phyloP scores from a whole-genome alignment of 1,140 invertebrate genomes.

The Hylaeus anthracinus region DNA sequence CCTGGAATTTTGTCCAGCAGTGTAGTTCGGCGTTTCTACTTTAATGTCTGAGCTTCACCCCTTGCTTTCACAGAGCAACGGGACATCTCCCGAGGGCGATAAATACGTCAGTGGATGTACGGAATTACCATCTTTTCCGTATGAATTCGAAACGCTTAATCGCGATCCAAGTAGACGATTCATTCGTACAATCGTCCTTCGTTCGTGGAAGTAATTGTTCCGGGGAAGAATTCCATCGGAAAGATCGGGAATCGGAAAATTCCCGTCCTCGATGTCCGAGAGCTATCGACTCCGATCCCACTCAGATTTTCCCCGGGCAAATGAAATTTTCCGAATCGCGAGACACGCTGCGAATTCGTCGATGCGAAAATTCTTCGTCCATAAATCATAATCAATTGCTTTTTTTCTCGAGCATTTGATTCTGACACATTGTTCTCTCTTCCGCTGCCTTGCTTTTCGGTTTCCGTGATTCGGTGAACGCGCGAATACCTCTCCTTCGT shows the following conservation, averaged over 20 bases:
- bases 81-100: conserved; percentile 43
- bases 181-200: conserved; percentile 20
- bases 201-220: conserved; percentile 5
- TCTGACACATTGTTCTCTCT: conserved; percentile 52
- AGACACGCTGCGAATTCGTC: conserved; percentile 49
- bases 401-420: conserved; percentile 50
- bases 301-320: conserved; percentile 48
- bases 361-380: conserved; percentile 49
- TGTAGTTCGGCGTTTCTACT: conserved; percentile 53
- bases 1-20: too few relatives aligned
- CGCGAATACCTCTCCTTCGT: not conserved
- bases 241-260: conserved; percentile 36
- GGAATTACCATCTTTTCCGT: conserved; percentile 35
- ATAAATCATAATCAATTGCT: conserved; percentile 73
- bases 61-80: conserved; percentile 9
- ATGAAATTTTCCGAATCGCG: conserved; percentile 71
- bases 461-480: not conserved
- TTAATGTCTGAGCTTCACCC: conserved; percentile 45
- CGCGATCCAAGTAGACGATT: conserved; percentile 30
- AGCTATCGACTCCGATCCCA: conserved; percentile 9
- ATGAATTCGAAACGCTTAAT: conserved; percentile 48
- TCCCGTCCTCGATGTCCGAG: conserved; percentile 6
- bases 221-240: conserved; percentile 24
- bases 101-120: conserved; percentile 45
- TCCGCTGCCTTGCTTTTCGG: conserved; percentile 25